These are phyloP conservation scores for Punctoribates punctum DNA, from an alignment of 2,888 invertebrate species.

Conservation along the genomic window DNA sequence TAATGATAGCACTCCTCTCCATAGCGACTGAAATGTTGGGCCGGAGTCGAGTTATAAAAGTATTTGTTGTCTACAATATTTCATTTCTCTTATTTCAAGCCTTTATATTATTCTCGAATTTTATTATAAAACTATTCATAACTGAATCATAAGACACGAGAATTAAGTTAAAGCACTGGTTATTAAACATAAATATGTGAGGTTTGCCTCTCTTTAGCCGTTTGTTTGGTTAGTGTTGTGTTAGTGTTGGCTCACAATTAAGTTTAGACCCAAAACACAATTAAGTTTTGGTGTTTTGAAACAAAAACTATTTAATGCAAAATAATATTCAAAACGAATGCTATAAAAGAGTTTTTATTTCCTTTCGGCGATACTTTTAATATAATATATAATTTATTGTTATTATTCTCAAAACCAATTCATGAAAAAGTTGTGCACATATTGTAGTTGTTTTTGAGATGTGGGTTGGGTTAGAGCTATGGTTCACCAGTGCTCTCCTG, in stretches of 20 bases:
- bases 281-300: not conserved
- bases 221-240: not conserved
- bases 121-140: no score
- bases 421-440: conserved; percentile 19
- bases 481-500: conserved; percentile 14
- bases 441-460: conserved; percentile 2
- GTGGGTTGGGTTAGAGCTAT: conserved; percentile 33
- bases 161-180: conserved; percentile 2
- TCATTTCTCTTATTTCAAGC: not conserved
- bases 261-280: not conserved
- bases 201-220: not conserved
- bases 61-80: not conserved
- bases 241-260: not conserved
- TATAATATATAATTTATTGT: conserved; percentile 23
- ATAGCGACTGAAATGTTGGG: conserved; percentile 14
- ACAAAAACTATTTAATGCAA: conserved; percentile 4
- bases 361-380: conserved; percentile 24
- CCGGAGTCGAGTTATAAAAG: not conserved
- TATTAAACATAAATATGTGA: not conserved
- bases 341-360: conserved; percentile 8
- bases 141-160: not conserved
- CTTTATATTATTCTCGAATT: not conserved
- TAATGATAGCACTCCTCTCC: not conserved
- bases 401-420: conserved; percentile 8
- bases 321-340: not conserved